phyloP scores from a whole-genome alignment of 2,888 invertebrate genomes.

The Amphiduros pacificus region DNA sequence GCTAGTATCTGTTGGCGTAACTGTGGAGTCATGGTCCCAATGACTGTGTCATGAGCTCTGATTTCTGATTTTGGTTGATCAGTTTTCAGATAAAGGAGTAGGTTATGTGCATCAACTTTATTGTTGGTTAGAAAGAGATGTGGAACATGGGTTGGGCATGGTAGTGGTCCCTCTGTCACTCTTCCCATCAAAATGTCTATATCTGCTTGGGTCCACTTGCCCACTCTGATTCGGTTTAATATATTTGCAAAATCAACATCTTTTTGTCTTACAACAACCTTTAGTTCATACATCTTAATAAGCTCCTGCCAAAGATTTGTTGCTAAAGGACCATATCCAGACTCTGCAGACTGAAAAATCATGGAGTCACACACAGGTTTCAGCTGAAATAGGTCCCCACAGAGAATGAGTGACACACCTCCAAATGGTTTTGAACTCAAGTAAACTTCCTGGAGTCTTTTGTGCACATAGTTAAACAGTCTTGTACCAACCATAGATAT shows the following conservation, averaged over 20 bases:
- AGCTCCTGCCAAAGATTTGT: neutral
- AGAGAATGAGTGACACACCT: neutral
- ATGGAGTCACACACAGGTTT: neutral
- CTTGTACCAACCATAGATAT: no score
- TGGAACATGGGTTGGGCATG: no score
- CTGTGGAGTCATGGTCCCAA: no score
- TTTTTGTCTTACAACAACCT: neutral
- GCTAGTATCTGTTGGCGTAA: no score
- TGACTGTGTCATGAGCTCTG: no score
- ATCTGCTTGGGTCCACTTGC: no score
- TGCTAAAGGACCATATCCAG: neutral
- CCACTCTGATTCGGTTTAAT: neutral
- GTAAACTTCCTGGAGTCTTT: no score
- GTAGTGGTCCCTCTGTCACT: no score
- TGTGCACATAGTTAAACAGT: no score
- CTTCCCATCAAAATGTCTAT: no score
- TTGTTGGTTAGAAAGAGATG: neutral
- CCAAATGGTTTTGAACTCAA: neutral
- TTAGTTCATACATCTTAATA: neutral
- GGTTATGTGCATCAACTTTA: neutral
- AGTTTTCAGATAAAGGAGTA: no score
- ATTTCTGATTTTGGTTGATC: no score
- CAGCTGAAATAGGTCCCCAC: neutral
- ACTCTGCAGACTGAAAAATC: neutral
- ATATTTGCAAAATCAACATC: neutral